Conservation (phyloP, 2,797 vertebrate genomes). For the Salarias fasciatus region DNA sequence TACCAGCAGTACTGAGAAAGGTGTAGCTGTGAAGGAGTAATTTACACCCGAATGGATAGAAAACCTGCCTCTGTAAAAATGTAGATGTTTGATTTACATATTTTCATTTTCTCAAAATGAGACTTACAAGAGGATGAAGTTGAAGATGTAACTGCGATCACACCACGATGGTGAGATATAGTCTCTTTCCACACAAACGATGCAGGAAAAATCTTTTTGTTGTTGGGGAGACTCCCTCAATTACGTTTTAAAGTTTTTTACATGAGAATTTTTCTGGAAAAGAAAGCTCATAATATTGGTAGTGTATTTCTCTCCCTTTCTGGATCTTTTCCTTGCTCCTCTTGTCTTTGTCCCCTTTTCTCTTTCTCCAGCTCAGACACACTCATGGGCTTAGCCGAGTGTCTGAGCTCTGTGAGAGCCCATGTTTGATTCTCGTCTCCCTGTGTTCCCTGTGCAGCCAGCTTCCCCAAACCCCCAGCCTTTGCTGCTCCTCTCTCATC, state of each 20-base stretch:
- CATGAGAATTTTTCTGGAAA: too few relatives aligned
- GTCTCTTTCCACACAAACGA: too few relatives aligned
- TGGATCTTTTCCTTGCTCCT: background rate
- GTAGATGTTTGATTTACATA: background rate
- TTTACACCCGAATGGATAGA: background rate
- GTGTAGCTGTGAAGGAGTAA: background rate
- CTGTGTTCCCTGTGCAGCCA: constrained; percentile 42
- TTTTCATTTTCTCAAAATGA: background rate
- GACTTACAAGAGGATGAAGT: background rate
- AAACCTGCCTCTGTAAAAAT: background rate
- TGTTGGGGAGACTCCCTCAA: too few relatives aligned
- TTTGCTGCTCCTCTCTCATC: constrained; percentile 49
- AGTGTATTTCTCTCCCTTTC: constrained; percentile 5
- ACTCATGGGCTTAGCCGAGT: constrained; percentile 47
- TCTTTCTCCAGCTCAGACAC: constrained; percentile 33
- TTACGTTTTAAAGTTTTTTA: too few relatives aligned
- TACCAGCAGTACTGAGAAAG: background rate
- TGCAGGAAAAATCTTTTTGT: too few relatives aligned
- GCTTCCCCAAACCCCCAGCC: constrained; percentile 44
- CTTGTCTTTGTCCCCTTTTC: constrained; percentile 8
- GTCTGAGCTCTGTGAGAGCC: constrained; percentile 62
- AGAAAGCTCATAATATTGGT: constrained; percentile 1
- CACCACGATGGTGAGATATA: background rate
- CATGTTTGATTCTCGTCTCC: constrained; percentile 56
- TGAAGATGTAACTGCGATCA: background rate